Base-by-base conservation (phyloP, 1,140 invertebrate species). In the Ctenoplectra terminalis region DNA sequence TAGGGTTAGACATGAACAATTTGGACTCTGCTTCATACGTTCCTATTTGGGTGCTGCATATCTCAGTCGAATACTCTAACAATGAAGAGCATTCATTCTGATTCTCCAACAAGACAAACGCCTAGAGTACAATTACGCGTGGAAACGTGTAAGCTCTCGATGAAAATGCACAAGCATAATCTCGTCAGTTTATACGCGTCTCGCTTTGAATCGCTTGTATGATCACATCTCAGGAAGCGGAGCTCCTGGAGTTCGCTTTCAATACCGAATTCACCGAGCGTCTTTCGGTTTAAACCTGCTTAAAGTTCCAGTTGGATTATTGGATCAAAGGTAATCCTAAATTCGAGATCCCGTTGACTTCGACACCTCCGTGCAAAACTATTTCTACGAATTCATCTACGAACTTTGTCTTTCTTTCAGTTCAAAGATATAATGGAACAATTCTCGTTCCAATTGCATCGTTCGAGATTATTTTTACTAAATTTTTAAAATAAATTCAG, bases 261-360 rank as follows among this genome's bases (percentile, higher is more conserved):
- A 70, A 70, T 70, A 56, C 75, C 23, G 40, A 70, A 70, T 70
- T 48, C 75, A 37, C 50, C 23, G 43, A 70, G 40, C 50, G 40
- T 37, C 50, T 26, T 50, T 58, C 52, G 58, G 66, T 58, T 78
- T 46, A 78, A 60, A 71, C 37, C 54, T 78, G 66, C 66, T 71
- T 60, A 71, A 71, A 78, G 60, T 78, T 71, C 66, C 37, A n/a
- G 15, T 54, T 23, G 31, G 76, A 70, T 58, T 78, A 78, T 70
- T 40, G 29, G 66, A 70, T 78, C 75, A 78, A 78, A 69, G 64
- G 75, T 78, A 78, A 58, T 52, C 52, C 52, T 26, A 17, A 20
- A 52, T 37, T 63, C 60, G 31, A 11, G 37, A 29, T 17, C 31
- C 8, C 46, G 46, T 34, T 64, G 60, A 66, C n/a, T 52, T 76